Conservation (phyloP, 1,140 invertebrate genomes). For the Cotesia vestalis region DNA sequence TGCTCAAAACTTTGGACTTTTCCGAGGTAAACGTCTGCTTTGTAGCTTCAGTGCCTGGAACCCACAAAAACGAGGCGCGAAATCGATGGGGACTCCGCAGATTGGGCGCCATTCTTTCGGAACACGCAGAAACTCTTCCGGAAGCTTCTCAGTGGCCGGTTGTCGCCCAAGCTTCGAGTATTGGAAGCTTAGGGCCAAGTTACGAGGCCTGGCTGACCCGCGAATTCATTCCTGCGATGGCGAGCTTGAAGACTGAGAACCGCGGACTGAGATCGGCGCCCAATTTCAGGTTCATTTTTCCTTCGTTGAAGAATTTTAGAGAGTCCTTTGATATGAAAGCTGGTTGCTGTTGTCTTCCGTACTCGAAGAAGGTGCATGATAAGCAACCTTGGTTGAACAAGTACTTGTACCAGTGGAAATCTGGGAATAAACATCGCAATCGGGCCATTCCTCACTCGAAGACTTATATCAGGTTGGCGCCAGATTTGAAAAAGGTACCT, state of each 20-base stretch:
- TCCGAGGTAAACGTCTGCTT: conserved; percentile 85
- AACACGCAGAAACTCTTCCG: conserved; percentile 70
- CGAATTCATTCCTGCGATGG: conserved; percentile 73
- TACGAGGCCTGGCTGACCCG: conserved; percentile 76
- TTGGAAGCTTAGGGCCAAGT: conserved; percentile 82
- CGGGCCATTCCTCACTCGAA: conserved; percentile 95
- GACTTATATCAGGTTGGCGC: conserved; percentile 82
- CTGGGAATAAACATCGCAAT: conserved; percentile 72
- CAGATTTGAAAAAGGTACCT: conserved; percentile 70
- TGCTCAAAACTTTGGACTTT: conserved; percentile 81
- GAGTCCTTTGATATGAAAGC: conserved; percentile 83
- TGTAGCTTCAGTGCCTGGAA: conserved; percentile 84
- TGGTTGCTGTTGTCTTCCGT: conserved; percentile 91
- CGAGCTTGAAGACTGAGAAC: conserved; percentile 58
- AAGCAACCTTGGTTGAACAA: conserved; percentile 87
- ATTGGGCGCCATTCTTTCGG: conserved; percentile 71
- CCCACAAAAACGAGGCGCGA: conserved; percentile 70
- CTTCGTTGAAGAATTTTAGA: conserved; percentile 80
- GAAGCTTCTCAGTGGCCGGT: conserved; percentile 72
- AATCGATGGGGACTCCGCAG: conserved; percentile 78
- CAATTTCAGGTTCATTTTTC: conserved; percentile 73
- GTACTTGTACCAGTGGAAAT: conserved; percentile 86
- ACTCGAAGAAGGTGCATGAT: conserved; percentile 78
- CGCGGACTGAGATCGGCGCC: conserved; percentile 57
- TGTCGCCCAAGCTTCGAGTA: conserved; percentile 89